Evolutionary conservation across 2,113 vertebrate genomes (phyloP), one percentile per base, ranked within the genome.

Genomic region (Phaetusa simplex): DNA sequence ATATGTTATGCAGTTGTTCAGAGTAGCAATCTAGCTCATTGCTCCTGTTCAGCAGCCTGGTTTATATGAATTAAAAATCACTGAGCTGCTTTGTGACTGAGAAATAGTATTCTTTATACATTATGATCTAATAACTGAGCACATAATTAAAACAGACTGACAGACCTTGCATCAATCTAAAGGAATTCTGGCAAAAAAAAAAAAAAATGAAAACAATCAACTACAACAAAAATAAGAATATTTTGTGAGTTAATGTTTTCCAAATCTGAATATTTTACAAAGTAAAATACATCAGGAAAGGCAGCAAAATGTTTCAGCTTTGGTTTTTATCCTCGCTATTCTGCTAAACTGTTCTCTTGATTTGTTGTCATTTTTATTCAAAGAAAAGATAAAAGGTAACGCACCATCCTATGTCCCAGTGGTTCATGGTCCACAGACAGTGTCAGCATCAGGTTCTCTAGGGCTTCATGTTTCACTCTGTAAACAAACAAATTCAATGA

Each of bases 31-130:
- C 56, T 72, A 94, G 49, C 21, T 93, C 36, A 64, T 49, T 86
- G 58, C 26, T 94, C 9, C 40, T 86, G 42, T 64, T 95, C 66
- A 90, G 34, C 22, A 92, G 26, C 16, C 24, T 77, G 32, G 19
- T 80, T 90, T 81, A 69, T 83, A 66, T 26, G 45, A 80, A 85
- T 81, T 85, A 94, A 95, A 81, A 95, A 43, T 73, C 71, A 87
- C 27, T 82, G 73, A 91, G 45, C 58, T 82, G 40, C 14, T 90
- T 89, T 77, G 36, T 91, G 45, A 62, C 30, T 80, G 27, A 87
- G n/a, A 82, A 93, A 93, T 42, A 76, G 5, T 24, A 53, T 65
- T 88, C 15, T 66, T 93, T 34, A 73, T 56, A 53, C 2, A 65
- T 61, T 66, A 45, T 66, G 42, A 88, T 34, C n/a, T 14, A 79